Percentiles rank a stretch among this genome's conserved stretches.
Evolutionary conservation across 2,888 invertebrate species (phyloP).

Genomic region (Drosophila mayaguana): DNA sequence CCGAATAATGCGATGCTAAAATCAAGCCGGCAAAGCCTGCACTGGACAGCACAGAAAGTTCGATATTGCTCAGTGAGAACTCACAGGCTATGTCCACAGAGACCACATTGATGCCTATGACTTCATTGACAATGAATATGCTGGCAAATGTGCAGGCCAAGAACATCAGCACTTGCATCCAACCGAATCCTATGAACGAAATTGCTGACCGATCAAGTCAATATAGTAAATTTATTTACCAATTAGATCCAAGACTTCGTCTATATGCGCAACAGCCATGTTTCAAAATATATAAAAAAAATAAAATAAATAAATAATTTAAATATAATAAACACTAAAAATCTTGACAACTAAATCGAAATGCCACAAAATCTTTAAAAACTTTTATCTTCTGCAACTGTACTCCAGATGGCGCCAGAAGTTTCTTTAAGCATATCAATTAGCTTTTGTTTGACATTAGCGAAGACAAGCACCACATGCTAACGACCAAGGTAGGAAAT

Average conservation of each 20-base stretch:
- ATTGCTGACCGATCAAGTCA: too few species aligned
- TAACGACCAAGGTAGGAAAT: not conserved
- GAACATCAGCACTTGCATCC: conserved; percentile 21
- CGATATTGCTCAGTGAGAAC: not conserved
- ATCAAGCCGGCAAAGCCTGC: conserved; percentile 36
- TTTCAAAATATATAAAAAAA: not conserved
- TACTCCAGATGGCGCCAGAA: conserved; percentile 8
- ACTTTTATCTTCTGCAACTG: not conserved
- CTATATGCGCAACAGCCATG: conserved; percentile 19
- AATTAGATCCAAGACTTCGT: conserved; percentile 29
- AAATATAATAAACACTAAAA: not conserved
- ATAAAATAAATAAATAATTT: not conserved
- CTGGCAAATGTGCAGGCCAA: not conserved
- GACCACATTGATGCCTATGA: conserved; percentile 21
- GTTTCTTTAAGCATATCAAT: not conserved
- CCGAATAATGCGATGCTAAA: conserved; percentile 25
- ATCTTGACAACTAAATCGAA: conserved; percentile 22
- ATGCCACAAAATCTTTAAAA: not conserved
- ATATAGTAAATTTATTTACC: conserved; percentile 22
- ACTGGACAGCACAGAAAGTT: conserved; percentile 11
- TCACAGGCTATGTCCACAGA: conserved; percentile 21
- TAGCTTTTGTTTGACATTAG: not conserved
- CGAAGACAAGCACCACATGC: not conserved
- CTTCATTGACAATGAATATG: conserved; percentile 16
- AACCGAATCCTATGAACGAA: conserved; percentile 31